A percentile compares a stretch with the other conserved stretches of the same genome.
phyloP scores from a whole-genome alignment of 2,113 vertebrate genomes.

The Thunnus thynnus region DNA sequence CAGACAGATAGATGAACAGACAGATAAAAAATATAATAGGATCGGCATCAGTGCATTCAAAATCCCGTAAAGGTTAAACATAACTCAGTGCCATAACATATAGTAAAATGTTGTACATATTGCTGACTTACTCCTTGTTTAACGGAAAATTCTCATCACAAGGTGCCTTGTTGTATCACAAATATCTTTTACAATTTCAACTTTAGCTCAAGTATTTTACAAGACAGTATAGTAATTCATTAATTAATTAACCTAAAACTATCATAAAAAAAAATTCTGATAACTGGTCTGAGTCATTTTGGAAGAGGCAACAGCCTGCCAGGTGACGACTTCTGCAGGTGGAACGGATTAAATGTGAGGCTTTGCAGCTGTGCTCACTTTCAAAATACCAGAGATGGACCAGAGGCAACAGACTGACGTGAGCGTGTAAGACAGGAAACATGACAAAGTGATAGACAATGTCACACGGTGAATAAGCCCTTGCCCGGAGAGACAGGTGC shows the following conservation, averaged over 20 bases:
- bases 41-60: neutral
- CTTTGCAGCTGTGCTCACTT: conserved; percentile 62
- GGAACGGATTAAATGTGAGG: neutral
- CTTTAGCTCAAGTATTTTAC: neutral
- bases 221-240: too few relatives aligned
- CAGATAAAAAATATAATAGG: neutral
- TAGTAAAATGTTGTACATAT: neutral
- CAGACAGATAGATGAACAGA: neutral
- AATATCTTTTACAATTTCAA: neutral
- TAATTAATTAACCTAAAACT: too few relatives aligned
- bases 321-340: conserved; percentile 30
- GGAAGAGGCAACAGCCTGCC: neutral
- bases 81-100: neutral
- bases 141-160: neutral
- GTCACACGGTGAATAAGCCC: conserved; percentile 51
- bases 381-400: conserved; percentile 55
- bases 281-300: conserved; percentile 28
- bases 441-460: conserved; percentile 61
- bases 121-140: neutral
- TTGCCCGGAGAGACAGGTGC: conserved; percentile 68
- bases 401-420: conserved; percentile 57
- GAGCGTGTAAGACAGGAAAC: conserved; percentile 48
- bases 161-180: neutral
- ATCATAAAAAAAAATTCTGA: neutral
- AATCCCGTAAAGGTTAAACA: neutral